Base-by-base conservation (phyloP, 2,113 vertebrate species). In the Malurus melanocephalus region DNA sequence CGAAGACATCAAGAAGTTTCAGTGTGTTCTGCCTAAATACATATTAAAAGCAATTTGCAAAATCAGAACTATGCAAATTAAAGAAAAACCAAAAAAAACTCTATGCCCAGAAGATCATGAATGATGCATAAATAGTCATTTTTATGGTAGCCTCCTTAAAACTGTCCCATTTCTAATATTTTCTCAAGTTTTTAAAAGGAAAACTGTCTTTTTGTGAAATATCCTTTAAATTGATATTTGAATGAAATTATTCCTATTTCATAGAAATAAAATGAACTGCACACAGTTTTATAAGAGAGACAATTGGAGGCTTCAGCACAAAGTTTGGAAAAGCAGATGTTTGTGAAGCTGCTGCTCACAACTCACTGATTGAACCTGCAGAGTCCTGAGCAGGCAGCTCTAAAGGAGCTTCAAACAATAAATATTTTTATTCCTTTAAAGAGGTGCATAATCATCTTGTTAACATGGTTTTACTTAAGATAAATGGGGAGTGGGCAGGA, bases 381-480 rank as follows among this genome's bases (percentile, higher is more conserved):
- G 79, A 57, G 53, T 16, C 86, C 35, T 66, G 33, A 57, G 38
- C 59, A 74, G 38, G n/a, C 51, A 68, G 10, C 40, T 85, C 67
- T 49, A 66, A 45, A 52, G 35, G 48, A 66, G 35, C 51, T 43
- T 84, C 45, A 71, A 83, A 61, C 45, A 83, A 56, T 59, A 71
- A 85, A 73, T 84, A 66, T 68, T 86, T 90, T 88, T 82, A 76
- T 90, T 67, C 64, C 43, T 72, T 80, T 49, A 67, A 83, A 89
- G 23, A 85, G 27, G 32, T 87, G 18, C 48, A n/a, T 89, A 89
- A 82, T 80, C 27, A 53, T 87, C 62, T 84, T 87, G 78, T 82
- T 92, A 82, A 89, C 21, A 20, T 84, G 71, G n/a, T 69, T 94
- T 92, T 72, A 83, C 60, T 90, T 49, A 51, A 80, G 61, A 57